Percentiles rank a stretch among this genome's conserved stretches.
phyloP scores from a whole-genome alignment of 23 tunicate species.

The Oikopleura albicans region DNA sequence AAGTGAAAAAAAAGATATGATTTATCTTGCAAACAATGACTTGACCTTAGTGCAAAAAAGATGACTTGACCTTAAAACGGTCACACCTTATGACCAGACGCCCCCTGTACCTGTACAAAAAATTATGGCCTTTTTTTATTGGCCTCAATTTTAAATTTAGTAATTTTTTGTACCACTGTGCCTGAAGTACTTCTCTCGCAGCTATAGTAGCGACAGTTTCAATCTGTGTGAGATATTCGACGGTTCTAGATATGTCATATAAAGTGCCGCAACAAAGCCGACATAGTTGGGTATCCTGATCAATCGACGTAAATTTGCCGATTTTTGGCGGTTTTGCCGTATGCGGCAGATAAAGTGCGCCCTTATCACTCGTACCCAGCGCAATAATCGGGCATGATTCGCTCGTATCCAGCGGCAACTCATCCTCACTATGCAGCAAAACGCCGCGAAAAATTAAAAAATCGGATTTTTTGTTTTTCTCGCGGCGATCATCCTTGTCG shows the following conservation, averaged over 20 bases:
- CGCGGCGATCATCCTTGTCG: neutral
- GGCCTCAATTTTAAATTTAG: too few relatives aligned
- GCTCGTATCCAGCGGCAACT: neutral
- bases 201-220: neutral
- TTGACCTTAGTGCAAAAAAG: too few relatives aligned
- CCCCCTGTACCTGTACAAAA: too few relatives aligned
- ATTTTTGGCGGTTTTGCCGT: constrained; percentile 11
- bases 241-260: neutral
- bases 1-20: too few relatives aligned
- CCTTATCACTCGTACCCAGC: neutral
- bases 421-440: neutral
- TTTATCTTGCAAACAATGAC: too few relatives aligned
- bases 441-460: neutral
- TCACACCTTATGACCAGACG: too few relatives aligned
- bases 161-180: too few relatives aligned
- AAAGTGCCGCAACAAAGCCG: constrained; percentile 12
- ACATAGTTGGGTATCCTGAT: neutral
- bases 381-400: neutral
- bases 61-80: too few relatives aligned
- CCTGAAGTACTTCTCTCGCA: neutral
- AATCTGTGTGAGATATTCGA: constrained; percentile 4
- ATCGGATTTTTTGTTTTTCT: neutral
- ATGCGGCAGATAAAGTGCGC: constrained; percentile 1
- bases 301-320: neutral
- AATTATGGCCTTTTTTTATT: too few relatives aligned